These are phyloP conservation scores for Drosophila triauraria DNA, from an alignment of 1,140 invertebrate genomes.

Conservation along the genomic window DNA sequence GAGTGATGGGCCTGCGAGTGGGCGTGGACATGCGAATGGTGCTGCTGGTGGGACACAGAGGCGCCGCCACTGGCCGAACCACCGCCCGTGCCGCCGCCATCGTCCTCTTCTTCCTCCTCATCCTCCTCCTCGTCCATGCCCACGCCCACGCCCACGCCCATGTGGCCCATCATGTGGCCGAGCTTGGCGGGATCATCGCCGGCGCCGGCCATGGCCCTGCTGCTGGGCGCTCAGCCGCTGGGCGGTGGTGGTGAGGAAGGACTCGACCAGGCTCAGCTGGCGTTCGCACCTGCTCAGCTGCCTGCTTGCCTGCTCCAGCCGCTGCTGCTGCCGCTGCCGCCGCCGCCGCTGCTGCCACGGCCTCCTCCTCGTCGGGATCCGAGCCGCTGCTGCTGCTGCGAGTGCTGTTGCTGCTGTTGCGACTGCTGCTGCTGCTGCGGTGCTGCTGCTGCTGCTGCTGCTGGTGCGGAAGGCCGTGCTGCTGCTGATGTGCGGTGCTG, in stretches of 20 bases:
- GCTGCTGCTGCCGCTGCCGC: conserved; percentile 36
- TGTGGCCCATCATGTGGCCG: conserved; percentile 76
- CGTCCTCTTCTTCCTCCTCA: conserved; percentile 77
- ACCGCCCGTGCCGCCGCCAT: conserved; percentile 45
- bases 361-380: conserved; percentile 67
- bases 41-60: conserved; percentile 44
- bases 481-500: conserved; percentile 60
- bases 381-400: conserved; percentile 35
- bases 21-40: conserved; percentile 54
- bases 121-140: conserved; percentile 68
- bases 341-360: conserved; percentile 29
- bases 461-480: conserved; percentile 56
- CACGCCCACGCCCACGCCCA: conserved; percentile 57
- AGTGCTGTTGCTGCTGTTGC: conserved; percentile 49
- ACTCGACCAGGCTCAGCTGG: conserved; percentile 83
- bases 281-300: too few species aligned
- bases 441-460: conserved; percentile 51
- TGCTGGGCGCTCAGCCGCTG: conserved; percentile 81
- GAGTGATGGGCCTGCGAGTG: conserved; percentile 61
- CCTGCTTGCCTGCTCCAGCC: conserved; percentile 73
- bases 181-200: conserved; percentile 73
- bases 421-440: conserved; percentile 52
- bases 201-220: conserved; percentile 77
- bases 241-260: conserved; percentile 80
- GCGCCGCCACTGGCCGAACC: conserved; percentile 21